These are phyloP conservation scores for Micromesistius poutassou DNA, from an alignment of 2,797 vertebrate species.

Conservation along the genomic window DNA sequence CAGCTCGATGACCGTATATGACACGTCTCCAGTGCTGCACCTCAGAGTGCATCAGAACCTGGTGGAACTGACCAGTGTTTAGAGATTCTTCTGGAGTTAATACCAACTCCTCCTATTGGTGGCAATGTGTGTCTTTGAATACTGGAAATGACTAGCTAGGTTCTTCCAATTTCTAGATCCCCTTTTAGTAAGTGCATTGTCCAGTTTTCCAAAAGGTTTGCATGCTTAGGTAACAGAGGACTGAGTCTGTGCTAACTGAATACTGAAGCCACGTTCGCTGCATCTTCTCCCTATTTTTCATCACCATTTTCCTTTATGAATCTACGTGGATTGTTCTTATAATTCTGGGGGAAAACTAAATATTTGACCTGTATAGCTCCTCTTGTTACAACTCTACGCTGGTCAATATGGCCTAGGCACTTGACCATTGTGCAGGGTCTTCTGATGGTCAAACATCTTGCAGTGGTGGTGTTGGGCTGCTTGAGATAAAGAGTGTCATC, in stretches of 20 bases:
- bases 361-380: no score
- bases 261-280: neutral
- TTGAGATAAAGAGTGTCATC: no score
- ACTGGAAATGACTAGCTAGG: conserved; percentile 1
- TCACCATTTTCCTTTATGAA: no score
- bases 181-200: neutral
- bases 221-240: neutral
- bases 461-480: no score
- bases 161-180: neutral
- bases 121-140: neutral
- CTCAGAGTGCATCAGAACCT: conserved; percentile 8
- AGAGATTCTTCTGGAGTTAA: conserved; percentile 11
- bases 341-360: no score
- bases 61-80: conserved; percentile 7
- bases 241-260: neutral
- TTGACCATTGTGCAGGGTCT: conserved; percentile 9
- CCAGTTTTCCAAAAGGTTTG: neutral
- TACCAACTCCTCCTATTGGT: conserved; percentile 10
- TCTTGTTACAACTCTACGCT: neutral
- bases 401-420: neutral
- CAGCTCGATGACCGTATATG: conserved; percentile 7
- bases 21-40: conserved; percentile 7
- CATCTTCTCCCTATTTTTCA: conserved; percentile 4
- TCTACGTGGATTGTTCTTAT: no score
- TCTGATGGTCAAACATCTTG: neutral